phyloP scores from a whole-genome alignment of 2,888 invertebrate genomes.

The Lasioglossum calceatum region DNA sequence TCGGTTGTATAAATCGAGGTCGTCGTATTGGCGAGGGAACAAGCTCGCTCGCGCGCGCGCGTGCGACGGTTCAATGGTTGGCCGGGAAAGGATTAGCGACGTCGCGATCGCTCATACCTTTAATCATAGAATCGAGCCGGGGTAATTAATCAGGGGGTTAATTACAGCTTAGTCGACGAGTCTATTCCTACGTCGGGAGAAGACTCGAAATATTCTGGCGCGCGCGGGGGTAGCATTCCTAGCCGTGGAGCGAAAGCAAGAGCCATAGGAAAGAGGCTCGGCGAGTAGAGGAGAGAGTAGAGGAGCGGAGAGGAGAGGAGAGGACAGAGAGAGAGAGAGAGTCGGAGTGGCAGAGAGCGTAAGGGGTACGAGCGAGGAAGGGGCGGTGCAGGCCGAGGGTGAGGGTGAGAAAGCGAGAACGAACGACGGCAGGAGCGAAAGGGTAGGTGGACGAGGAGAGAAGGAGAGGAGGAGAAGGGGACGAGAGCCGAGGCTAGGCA shows the following conservation, averaged over 20 bases:
- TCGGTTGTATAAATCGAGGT: neutral
- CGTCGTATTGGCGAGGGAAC: neutral
- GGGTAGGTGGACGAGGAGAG: constrained; percentile 18
- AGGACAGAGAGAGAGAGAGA: neutral
- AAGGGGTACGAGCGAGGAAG: constrained; percentile 24
- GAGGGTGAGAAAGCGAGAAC: constrained; percentile 31
- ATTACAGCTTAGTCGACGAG: constrained; percentile 66
- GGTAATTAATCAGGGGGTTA: constrained; percentile 69
- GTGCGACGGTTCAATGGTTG: neutral
- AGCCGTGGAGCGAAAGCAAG: constrained; percentile 44
- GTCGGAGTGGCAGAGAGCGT: constrained; percentile 20
- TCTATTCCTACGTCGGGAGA: constrained; percentile 60
- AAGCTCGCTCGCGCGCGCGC: neutral
- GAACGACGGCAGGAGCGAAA: constrained; percentile 30
- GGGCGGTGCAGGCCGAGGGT: constrained; percentile 46
- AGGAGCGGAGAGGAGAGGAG: neutral
- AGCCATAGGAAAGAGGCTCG: neutral
- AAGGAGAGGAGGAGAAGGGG: constrained; percentile 4
- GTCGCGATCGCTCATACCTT: constrained; percentile 41
- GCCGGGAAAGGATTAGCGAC: constrained; percentile 19
- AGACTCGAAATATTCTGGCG: constrained; percentile 68
- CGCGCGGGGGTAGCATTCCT: constrained; percentile 57
- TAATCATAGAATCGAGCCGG: constrained; percentile 46
- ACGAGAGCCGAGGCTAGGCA: constrained; percentile 69
- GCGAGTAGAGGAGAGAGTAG: neutral